Conservation (phyloP, 1,140 invertebrate genomes). For the Leptoteleia sp. region DNA sequence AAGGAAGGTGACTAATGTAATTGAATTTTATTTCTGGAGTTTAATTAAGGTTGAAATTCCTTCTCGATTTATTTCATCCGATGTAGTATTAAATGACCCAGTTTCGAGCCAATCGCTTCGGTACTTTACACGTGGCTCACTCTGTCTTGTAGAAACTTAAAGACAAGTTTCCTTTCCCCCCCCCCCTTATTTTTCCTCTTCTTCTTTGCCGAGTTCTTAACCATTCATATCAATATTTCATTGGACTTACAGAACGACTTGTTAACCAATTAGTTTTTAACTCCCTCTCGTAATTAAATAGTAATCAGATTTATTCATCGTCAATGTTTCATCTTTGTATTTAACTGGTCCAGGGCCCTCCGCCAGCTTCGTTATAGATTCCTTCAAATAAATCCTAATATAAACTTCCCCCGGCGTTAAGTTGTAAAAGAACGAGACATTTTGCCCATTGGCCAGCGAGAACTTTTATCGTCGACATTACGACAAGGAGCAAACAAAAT, state of each 20-base stretch:
- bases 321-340: background rate
- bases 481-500: no score
- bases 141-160: background rate
- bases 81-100: constrained; percentile 20
- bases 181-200: no score
- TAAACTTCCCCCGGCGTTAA: no score
- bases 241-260: background rate
- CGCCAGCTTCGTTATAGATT: no score
- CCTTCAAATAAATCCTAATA: no score
- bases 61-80: constrained; percentile 6
- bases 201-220: background rate
- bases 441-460: no score
- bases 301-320: background rate
- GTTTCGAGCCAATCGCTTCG: constrained; percentile 10
- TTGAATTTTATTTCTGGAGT: constrained; percentile 20
- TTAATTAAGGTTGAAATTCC: constrained; percentile 20
- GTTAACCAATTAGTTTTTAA: background rate
- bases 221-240: background rate
- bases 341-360: background rate
- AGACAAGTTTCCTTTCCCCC: no score
- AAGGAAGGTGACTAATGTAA: constrained; percentile 11
- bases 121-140: constrained; percentile 5
- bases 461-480: no score
- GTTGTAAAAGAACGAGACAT: no score
- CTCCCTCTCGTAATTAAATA: background rate